phyloP scores from a whole-genome alignment of 2,888 invertebrate species.

The Germaria angustata region DNA sequence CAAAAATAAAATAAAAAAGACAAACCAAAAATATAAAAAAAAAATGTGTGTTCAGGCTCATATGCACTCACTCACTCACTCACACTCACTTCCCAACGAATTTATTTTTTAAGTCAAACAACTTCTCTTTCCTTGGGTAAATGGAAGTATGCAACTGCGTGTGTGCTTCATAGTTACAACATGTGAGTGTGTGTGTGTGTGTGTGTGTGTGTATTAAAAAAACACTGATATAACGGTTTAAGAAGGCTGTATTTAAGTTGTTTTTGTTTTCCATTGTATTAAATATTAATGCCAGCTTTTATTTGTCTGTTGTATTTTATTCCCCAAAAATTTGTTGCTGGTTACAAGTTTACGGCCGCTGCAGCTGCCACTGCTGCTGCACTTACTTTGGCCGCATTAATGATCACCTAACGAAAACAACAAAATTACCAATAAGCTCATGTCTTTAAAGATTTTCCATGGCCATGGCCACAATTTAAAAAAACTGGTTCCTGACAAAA shows the following conservation, averaged over 20 bases:
- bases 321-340: neutral
- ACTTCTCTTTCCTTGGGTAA: neutral
- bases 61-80: neutral
- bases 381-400: constrained; percentile 59
- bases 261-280: constrained; percentile 25
- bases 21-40: neutral
- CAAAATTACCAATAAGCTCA: constrained; percentile 41
- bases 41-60: neutral
- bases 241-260: constrained; percentile 54
- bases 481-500: constrained; percentile 59
- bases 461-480: constrained; percentile 67
- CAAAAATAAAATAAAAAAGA: constrained; percentile 6
- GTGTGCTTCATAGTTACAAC: neutral
- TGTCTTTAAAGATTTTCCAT: constrained; percentile 64
- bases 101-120: neutral
- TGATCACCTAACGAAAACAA: constrained; percentile 53
- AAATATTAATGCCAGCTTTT: constrained; percentile 5
- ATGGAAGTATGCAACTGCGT: neutral
- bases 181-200: neutral
- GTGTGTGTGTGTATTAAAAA: neutral
- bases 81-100: constrained; percentile 28
- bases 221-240: constrained; percentile 38
- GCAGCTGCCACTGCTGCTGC: constrained; percentile 30
- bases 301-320: neutral
- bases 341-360: neutral